phyloP scores from a whole-genome alignment of 2,888 invertebrate genomes.

The Andrena bucephala region DNA sequence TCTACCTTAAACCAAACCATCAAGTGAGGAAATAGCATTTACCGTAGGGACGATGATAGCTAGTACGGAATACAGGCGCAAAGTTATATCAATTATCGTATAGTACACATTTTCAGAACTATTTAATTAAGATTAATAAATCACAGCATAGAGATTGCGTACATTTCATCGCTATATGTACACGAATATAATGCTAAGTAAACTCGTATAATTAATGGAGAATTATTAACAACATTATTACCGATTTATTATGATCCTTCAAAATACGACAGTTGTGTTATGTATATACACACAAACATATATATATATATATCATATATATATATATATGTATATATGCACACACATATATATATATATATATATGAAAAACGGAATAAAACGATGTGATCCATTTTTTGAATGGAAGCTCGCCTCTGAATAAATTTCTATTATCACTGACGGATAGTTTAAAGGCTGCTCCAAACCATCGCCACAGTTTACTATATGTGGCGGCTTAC shows the following conservation, averaged over 20 bases:
- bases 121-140: slow-evolving; percentile 67
- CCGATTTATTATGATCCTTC: slow-evolving; percentile 75
- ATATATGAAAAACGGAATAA: slow-evolving; percentile 76
- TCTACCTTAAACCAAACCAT: slow-evolving; percentile 64
- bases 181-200: slow-evolving; percentile 67
- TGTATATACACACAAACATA: slow-evolving; percentile 76
- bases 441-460: background rate
- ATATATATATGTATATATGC: slow-evolving; percentile 73
- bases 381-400: slow-evolving; percentile 76
- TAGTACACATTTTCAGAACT: slow-evolving; percentile 65
- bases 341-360: no score
- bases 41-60: slow-evolving; percentile 65
- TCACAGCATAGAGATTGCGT: slow-evolving; percentile 65
- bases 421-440: slow-evolving; percentile 39
- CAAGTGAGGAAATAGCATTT: slow-evolving; percentile 61
- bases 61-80: slow-evolving; percentile 71
- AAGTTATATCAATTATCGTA: slow-evolving; percentile 70
- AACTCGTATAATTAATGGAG: slow-evolving; percentile 75
- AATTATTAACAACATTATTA: slow-evolving; percentile 72
- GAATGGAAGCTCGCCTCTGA: slow-evolving; percentile 61
- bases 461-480: no score
- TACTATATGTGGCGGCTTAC: no score
- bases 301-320: slow-evolving; percentile 30
- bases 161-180: slow-evolving; percentile 70
- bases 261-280: slow-evolving; percentile 78